phyloP scores from a whole-genome alignment of 2,113 vertebrate species.

The Pavo muticus region DNA sequence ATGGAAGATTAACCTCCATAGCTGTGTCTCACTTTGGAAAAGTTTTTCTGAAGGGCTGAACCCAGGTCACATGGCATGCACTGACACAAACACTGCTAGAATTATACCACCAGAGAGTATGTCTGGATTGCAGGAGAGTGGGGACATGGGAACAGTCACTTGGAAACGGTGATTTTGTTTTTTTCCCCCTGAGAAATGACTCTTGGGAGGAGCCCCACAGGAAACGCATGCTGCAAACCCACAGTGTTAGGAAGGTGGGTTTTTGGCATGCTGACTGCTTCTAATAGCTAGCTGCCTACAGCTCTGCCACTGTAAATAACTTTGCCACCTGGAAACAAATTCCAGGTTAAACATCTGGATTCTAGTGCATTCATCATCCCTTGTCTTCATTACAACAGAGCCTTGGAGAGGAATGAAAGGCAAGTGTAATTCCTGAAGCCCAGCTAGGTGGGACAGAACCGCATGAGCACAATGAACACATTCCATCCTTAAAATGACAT shows the following conservation, averaged over 20 bases:
- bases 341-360: not conserved
- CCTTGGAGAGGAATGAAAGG: not conserved
- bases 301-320: not conserved
- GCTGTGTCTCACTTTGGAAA: not conserved
- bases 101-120: not conserved
- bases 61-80: not conserved
- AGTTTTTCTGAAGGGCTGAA: not conserved
- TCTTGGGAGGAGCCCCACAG: not conserved
- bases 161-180: not conserved
- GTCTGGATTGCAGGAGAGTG: not conserved
- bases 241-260: no score
- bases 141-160: not conserved
- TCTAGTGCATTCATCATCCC: not conserved
- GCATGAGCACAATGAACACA: not conserved
- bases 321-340: not conserved
- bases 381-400: not conserved
- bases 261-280: not conserved
- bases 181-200: not conserved
- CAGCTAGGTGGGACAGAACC: not conserved
- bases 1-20: not conserved
- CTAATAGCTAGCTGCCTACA: not conserved
- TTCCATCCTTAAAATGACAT: not conserved
- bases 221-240: not conserved
- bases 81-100: not conserved
- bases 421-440: not conserved